Evolutionary conservation across 2,888 invertebrate species (phyloP).

Genomic region (Empis livida): DNA sequence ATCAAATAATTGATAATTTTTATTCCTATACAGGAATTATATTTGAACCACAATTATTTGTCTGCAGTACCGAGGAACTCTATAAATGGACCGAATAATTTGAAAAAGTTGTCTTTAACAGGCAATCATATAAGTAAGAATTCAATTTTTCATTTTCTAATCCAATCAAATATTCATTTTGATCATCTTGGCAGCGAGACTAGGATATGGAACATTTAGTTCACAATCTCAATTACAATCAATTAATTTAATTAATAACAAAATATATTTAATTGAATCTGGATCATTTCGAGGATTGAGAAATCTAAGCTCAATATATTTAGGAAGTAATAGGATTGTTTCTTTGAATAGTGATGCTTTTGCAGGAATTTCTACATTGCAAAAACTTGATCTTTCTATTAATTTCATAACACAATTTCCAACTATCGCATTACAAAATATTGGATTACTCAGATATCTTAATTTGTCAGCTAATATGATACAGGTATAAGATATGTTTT

Average conservation of each 20-base stretch:
- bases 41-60: constrained; percentile 69
- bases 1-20: too few species aligned
- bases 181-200: constrained; percentile 44
- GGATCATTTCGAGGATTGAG: constrained; percentile 57
- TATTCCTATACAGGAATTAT: constrained; percentile 49
- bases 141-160: not conserved
- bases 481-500: too few species aligned
- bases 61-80: constrained; percentile 62
- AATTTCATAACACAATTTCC: constrained; percentile 79
- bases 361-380: constrained; percentile 56
- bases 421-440: constrained; percentile 57
- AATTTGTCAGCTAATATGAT: constrained; percentile 79
- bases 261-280: constrained; percentile 61
- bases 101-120: constrained; percentile 59
- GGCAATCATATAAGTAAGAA: constrained; percentile 69
- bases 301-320: constrained; percentile 52
- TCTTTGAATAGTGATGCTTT: constrained; percentile 78
- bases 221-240: constrained; percentile 57
- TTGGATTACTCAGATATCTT: constrained; percentile 55
- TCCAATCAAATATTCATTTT: constrained; percentile 1
- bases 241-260: constrained; percentile 68
- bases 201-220: constrained; percentile 55
- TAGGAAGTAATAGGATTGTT: constrained; percentile 64
- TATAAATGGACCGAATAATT: constrained; percentile 63
- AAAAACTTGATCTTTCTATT: constrained; percentile 69